phyloP scores from a whole-genome alignment of 2,797 vertebrate genomes.

The Rhinoraja longicauda region DNA sequence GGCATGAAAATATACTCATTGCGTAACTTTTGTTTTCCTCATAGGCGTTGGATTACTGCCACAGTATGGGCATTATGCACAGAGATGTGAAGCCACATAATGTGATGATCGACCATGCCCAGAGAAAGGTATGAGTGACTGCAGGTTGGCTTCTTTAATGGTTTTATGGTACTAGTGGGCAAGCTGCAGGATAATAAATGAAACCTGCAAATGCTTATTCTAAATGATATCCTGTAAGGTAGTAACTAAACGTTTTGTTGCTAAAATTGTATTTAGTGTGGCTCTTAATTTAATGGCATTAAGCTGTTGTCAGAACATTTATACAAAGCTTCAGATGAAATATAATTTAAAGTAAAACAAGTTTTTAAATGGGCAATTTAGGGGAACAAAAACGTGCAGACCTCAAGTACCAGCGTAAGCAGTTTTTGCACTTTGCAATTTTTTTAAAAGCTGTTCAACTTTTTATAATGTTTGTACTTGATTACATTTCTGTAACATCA shows the following conservation, averaged over 20 bases:
- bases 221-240: not conserved
- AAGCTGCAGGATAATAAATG: not conserved
- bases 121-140: constrained; percentile 75
- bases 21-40: constrained; percentile 10
- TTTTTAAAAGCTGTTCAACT: not conserved
- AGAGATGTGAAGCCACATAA: constrained; percentile 91
- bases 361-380: not conserved
- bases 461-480: not conserved
- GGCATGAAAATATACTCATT: not conserved
- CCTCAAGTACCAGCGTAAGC: not conserved
- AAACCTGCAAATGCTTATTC: not conserved
- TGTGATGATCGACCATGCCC: constrained; percentile 92
- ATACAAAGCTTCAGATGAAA: not conserved
- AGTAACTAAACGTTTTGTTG: not conserved
- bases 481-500: not conserved
- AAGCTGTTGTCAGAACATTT: not conserved
- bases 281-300: not conserved
- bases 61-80: constrained; percentile 96
- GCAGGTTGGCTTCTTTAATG: not conserved
- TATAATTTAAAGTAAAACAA: not conserved
- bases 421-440: not conserved
- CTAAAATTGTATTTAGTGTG: not conserved
- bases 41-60: constrained; percentile 90
- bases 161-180: not conserved
- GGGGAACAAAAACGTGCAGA: not conserved